phyloP scores from a whole-genome alignment of 2,888 invertebrate genomes.

The Himalopsyche tibetana region DNA sequence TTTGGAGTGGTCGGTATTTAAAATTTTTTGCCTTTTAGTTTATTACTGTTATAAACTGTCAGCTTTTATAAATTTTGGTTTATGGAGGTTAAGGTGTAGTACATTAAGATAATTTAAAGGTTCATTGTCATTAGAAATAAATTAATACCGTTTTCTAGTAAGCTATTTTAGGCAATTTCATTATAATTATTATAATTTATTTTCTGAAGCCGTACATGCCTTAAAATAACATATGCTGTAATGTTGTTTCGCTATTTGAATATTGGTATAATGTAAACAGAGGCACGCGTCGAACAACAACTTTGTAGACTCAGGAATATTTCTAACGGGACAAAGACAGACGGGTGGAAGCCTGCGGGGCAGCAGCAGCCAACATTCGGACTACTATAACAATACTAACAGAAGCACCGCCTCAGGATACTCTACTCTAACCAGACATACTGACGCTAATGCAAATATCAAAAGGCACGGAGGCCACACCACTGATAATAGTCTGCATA shows the following conservation, averaged over 20 bases:
- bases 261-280: slow-evolving; percentile 70
- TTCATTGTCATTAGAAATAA: slow-evolving; percentile 5
- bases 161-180: neutral
- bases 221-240: neutral
- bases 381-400: slow-evolving; percentile 63
- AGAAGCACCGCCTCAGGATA: slow-evolving; percentile 58
- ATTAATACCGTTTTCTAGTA: neutral
- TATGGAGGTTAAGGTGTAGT: slow-evolving; percentile 30
- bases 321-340: slow-evolving; percentile 69
- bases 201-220: neutral
- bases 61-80: neutral
- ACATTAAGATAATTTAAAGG: slow-evolving; percentile 14
- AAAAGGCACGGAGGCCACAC: slow-evolving; percentile 70
- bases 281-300: slow-evolving; percentile 80
- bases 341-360: slow-evolving; percentile 64
- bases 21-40: neutral
- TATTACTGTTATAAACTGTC: neutral
- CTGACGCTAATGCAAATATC: slow-evolving; percentile 68
- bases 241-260: slow-evolving; percentile 12
- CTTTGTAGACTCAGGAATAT: slow-evolving; percentile 71
- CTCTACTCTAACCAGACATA: slow-evolving; percentile 62
- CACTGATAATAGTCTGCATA: slow-evolving; percentile 77
- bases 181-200: neutral
- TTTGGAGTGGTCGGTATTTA: no score
- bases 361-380: slow-evolving; percentile 62